Percentiles rank a stretch among this genome's conserved stretches.
Evolutionary conservation across 1,140 invertebrate genomes (phyloP).

Genomic region (Melanaphis sacchari): DNA sequence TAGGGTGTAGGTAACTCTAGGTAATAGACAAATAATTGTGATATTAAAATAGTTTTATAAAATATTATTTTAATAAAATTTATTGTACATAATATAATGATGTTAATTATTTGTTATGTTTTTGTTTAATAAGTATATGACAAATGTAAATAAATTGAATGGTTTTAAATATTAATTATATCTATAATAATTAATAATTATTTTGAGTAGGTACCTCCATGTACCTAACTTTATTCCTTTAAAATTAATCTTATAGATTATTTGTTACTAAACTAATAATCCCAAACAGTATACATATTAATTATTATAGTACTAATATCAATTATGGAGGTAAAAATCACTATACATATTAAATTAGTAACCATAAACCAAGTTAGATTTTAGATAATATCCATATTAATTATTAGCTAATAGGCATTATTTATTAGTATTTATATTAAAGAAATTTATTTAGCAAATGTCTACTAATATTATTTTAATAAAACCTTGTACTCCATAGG

Average conservation of each 20-base stretch:
- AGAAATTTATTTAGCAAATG: background rate
- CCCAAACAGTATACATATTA: background rate
- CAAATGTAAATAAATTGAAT: background rate
- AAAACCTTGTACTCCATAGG: background rate
- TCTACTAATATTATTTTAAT: background rate
- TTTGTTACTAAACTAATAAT: background rate
- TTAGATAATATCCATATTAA: background rate
- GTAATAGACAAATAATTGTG: conserved; percentile 15
- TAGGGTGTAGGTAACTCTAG: background rate
- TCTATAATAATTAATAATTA: conserved; percentile 2
- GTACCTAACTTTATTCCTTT: background rate
- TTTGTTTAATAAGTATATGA: background rate
- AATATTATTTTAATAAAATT: background rate
- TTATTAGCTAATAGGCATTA: no score
- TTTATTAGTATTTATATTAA: no score
- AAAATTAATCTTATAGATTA: background rate
- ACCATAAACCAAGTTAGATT: background rate
- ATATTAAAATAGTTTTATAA: background rate
- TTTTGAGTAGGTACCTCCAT: background rate
- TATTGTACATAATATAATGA: background rate
- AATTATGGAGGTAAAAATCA: background rate
- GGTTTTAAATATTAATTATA: background rate
- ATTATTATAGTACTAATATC: background rate
- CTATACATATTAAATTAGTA: background rate
- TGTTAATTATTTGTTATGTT: background rate